These are phyloP conservation scores for Gallinago undulata DNA, from an alignment of 2,113 vertebrate genomes.

Conservation along the genomic window DNA sequence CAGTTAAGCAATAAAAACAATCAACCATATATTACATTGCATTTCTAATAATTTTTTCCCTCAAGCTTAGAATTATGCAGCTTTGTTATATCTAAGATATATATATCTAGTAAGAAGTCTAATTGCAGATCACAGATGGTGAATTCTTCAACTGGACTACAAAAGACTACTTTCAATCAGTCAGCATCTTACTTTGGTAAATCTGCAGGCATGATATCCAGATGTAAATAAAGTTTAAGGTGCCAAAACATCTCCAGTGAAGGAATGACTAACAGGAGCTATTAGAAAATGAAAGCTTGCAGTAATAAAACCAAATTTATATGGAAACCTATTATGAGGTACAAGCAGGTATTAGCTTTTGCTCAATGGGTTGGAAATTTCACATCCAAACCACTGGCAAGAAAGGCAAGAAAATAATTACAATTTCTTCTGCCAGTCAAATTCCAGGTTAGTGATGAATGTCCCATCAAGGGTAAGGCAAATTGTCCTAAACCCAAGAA, in stretches of 20 bases:
- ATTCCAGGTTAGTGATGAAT: neutral
- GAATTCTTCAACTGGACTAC: neutral
- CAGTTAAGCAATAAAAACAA: neutral
- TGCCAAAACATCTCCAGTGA: neutral
- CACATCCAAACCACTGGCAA: neutral
- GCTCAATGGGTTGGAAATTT: neutral
- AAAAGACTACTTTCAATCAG: neutral
- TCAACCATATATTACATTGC: neutral
- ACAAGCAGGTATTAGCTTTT: neutral
- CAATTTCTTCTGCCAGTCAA: neutral
- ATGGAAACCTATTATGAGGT: neutral
- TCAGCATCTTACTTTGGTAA: neutral
- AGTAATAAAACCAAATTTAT: neutral
- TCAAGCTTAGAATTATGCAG: neutral
- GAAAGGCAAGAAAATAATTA: neutral
- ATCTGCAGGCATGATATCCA: neutral
- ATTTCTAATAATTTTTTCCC: neutral
- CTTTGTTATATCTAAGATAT: neutral
- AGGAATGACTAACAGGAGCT: neutral
- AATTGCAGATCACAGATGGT: constrained; percentile 13
- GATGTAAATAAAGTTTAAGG: constrained; percentile 26
- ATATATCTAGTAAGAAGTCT: neutral
- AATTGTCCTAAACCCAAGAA: neutral
- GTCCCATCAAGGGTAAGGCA: neutral
- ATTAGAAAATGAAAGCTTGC: neutral